Evolutionary conservation across 2,113 vertebrate species (phyloP).

Genomic region (Lagopus muta): DNA sequence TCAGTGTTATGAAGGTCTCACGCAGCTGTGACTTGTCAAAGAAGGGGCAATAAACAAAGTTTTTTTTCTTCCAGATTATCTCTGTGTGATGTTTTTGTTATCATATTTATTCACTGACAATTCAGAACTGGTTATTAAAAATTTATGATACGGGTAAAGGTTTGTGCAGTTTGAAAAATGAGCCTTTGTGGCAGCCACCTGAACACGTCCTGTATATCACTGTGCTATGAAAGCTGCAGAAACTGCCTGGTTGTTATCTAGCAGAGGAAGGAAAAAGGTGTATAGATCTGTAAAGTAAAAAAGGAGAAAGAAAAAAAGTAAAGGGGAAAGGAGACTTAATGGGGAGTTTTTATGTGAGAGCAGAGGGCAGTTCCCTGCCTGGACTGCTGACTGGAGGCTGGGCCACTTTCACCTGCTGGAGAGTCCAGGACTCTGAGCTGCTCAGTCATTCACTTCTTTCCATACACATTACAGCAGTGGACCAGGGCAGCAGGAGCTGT

Average conservation of each 20-base stretch:
- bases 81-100: slow-evolving; percentile 45
- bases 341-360: background rate
- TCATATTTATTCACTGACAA: slow-evolving; percentile 56
- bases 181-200: slow-evolving; percentile 15
- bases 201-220: slow-evolving; percentile 40
- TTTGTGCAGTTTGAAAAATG: slow-evolving; percentile 57
- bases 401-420: background rate
- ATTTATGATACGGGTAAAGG: slow-evolving; percentile 61
- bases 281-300: background rate
- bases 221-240: background rate
- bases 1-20: background rate
- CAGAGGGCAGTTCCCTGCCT: background rate
- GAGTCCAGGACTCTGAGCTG: background rate
- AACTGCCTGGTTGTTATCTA: background rate
- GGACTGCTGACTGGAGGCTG: background rate
- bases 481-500: background rate
- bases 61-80: slow-evolving; percentile 59
- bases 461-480: background rate
- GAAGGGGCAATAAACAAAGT: slow-evolving; percentile 69
- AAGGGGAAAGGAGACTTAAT: background rate
- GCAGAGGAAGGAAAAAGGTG: background rate
- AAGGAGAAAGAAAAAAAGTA: background rate
- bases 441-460: background rate
- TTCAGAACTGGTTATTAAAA: slow-evolving; percentile 65
- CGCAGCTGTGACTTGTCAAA: slow-evolving; percentile 29